A percentile compares a stretch with the other conserved stretches of the same genome.
Evolutionary conservation across 2,888 invertebrate genomes (phyloP).

Genomic region (Caradrina clavipalpis): DNA sequence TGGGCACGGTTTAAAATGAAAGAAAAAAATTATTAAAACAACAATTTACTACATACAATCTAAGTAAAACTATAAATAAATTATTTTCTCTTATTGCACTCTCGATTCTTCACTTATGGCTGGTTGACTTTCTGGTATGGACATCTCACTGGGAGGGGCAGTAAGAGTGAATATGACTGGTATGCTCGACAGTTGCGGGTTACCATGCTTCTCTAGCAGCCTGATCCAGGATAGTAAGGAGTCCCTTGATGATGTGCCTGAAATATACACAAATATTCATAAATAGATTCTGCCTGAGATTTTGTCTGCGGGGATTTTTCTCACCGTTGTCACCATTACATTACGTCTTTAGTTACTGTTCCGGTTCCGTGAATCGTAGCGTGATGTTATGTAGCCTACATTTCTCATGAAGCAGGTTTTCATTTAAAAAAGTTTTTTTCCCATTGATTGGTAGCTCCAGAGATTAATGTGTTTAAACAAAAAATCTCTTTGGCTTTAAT

Average conservation of each 20-base stretch:
- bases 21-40: slow-evolving; percentile 34
- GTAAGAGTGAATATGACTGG: slow-evolving; percentile 96
- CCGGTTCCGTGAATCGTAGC: no score
- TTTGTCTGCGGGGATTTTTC: no score
- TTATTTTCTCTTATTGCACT: slow-evolving; percentile 28
- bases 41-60: slow-evolving; percentile 55
- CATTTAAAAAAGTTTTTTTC: no score
- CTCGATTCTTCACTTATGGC: slow-evolving; percentile 54
- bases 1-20: slow-evolving; percentile 4
- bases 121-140: slow-evolving; percentile 80
- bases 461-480: no score
- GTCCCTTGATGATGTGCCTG: slow-evolving; percentile 96
- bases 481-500: no score
- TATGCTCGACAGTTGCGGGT: slow-evolving; percentile 93
- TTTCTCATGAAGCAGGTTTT: no score
- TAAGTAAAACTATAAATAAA: slow-evolving; percentile 31
- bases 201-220: slow-evolving; percentile 93
- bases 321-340: no score
- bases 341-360: no score
- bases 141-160: slow-evolving; percentile 90
- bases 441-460: no score
- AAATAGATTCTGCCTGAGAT: no score
- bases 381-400: no score
- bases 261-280: slow-evolving; percentile 47
- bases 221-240: slow-evolving; percentile 98